Evolutionary conservation across 2,797 vertebrate genomes (phyloP), one percentile per base, ranked within the genome.

Genomic region (Syndactyla subalaris): DNA sequence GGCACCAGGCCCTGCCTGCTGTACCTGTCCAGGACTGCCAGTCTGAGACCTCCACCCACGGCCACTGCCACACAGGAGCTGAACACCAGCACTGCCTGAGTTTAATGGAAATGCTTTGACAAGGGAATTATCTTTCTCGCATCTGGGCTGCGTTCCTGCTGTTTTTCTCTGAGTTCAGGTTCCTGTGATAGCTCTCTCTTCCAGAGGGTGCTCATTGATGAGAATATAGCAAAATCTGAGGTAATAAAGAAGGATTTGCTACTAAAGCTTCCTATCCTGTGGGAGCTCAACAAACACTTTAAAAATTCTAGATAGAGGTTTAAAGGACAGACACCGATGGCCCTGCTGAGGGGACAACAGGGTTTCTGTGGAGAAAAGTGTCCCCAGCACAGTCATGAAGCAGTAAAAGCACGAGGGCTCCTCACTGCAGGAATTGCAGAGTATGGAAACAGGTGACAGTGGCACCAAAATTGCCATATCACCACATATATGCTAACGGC

Each of bases 401-500:
- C 58, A 52, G 29, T 65, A 17, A 23, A 83, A 52, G 5, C 45
- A 10, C 18, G 54, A 83, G n/a, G 27, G 12, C 54, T 45, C 7
- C 14, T 72, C 1, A 1, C 10, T 7, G 11, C 38, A 34, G 36
- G 36, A 36, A 12, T 13, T 45, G 36, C 58, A 18, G 16, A 22
- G 2, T 8, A 4, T 52, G 29, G 51, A 34, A 71, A 14, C 32
- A 12, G 62, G 38, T 24, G 54, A 27, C 18, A 43, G 32, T 3
- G 49, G 3, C 18, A 12, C 4, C 59, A 23, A 51, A 85, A 49
- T 0, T 48, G 26, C 38, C 2, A 0, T 9, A 3, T 16, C 13
- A 2, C 9, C 12, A 2, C 6, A 16, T 34, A 3, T 14, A 9
- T 49, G 62, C 26, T 32, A 48, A 41, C 34, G 19, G 32, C 23